Conservation (phyloP, 2,113 vertebrate species). For the Tretioscincus oriximinensis region DNA sequence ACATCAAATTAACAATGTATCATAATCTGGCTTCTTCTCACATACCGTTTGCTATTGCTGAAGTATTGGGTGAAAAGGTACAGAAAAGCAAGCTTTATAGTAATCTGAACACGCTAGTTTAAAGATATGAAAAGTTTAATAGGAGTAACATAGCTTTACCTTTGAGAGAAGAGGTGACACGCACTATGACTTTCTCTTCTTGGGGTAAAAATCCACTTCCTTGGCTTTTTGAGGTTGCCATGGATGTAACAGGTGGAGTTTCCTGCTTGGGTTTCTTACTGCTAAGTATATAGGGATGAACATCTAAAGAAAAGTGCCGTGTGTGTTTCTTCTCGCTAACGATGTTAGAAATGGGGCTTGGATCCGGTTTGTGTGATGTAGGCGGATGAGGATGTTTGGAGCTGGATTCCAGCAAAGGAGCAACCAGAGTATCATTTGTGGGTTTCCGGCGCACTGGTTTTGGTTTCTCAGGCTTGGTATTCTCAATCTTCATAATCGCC, state of each 20-base stretch:
- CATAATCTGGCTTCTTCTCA: no score
- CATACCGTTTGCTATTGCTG: no score
- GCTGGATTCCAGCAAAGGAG: constrained; percentile 84
- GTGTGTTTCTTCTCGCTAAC: constrained; percentile 88
- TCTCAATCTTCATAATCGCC: constrained; percentile 87
- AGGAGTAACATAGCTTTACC: constrained; percentile 64
- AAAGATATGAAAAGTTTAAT: background rate
- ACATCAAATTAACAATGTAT: no score
- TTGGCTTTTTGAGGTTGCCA: constrained; percentile 83
- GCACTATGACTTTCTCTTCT: constrained; percentile 68
- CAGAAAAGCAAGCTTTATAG: background rate
- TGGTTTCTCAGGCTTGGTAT: constrained; percentile 90
- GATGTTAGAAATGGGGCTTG: constrained; percentile 48
- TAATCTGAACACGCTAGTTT: background rate
- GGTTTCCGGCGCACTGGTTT: constrained; percentile 90
- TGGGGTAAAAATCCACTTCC: constrained; percentile 81
- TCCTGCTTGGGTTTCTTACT: constrained; percentile 89
- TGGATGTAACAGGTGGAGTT: constrained; percentile 69
- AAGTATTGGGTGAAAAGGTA: no score
- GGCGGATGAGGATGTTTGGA: constrained; percentile 83
- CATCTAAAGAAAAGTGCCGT: constrained; percentile 94
- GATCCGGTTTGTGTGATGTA: constrained; percentile 70
- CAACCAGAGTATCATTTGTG: constrained; percentile 85
- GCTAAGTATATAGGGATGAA: constrained; percentile 93
- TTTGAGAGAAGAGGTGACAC: constrained; percentile 70